A percentile compares a stretch with the other conserved stretches of the same genome.
These are phyloP conservation scores for Lepilemur septentrionalis DNA, from an alignment of 2,797 vertebrate species.

Conservation along the genomic window DNA sequence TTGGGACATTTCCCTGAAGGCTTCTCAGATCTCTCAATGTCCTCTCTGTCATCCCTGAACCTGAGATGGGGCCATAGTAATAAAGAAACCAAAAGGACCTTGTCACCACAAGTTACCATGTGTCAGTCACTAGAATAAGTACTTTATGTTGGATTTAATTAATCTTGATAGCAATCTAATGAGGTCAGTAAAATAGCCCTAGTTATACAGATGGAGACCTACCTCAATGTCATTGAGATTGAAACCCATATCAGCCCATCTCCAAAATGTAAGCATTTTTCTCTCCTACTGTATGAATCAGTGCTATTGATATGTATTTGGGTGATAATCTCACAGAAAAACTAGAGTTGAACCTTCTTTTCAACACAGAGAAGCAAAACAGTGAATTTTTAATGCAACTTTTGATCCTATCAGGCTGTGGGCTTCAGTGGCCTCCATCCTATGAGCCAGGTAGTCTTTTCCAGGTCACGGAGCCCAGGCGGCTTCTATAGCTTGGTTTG, in stretches of 20 bases:
- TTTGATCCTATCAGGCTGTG: not conserved
- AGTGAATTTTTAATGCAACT: not conserved
- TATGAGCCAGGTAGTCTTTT: too few relatives aligned
- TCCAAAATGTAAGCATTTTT: not conserved
- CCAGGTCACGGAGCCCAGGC: not conserved
- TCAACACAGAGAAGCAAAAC: not conserved
- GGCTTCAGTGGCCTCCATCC: accelerated
- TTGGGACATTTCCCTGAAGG: not conserved
- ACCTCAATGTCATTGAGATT: not conserved
- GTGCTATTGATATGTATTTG: not conserved
- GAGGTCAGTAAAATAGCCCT: not conserved
- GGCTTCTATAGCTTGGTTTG: accelerated
- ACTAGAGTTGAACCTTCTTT: not conserved
- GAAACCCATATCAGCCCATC: not conserved
- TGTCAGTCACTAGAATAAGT: not conserved
- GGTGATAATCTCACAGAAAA: not conserved
- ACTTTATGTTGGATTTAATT: not conserved
- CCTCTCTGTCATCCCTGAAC: not conserved
- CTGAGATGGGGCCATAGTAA: not conserved
- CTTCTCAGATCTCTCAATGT: not conserved
- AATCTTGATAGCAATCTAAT: not conserved
- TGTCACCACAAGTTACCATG: not conserved
- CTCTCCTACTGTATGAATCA: not conserved
- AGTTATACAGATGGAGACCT: not conserved
- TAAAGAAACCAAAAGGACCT: not conserved